Base-by-base conservation (phyloP, 2,797 vertebrate genomes). In the Lycodopsis pacificus region DNA sequence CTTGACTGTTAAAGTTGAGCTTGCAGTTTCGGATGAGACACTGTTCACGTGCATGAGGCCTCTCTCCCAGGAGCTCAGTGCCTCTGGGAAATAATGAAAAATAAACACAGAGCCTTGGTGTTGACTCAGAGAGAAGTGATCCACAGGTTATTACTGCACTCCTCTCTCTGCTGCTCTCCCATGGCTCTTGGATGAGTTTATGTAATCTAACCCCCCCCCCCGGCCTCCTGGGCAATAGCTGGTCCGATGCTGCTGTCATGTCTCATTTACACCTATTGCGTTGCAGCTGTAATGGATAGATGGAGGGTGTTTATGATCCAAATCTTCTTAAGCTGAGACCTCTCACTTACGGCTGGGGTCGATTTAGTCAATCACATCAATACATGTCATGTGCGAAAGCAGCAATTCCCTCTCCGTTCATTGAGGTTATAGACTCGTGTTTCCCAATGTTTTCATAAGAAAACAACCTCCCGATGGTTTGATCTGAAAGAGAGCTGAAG, bases 71-170 rank as follows among this genome's bases (percentile, higher is more conserved):
- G 86, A 89, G 89, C 88, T 88, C 76, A 62, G 86, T 69, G 83
- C 86, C 85, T 86, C 32, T 81, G 86, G 89, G 88, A 91, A 87
- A 87, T 91, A 89, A 90, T 93, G 91, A 93, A 93, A 93, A 91
- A 91, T 82, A 87, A 89, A 92, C 91, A 90, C 12, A 49, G 70
- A 81, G 81, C 58, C 89, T 90, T 81, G 72, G 91, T 91, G 91
- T 93, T 91, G 90, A 90, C 88, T 89, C 84, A 87, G 77, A 84
- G 85, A 87, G 88, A 88, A 87, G 84, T 82, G 90, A 92, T 92
- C 89, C 88, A 80, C 86, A 85, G 88, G 86, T 90, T 93, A 89
- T 91, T 88, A 84, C 83, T 79, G 69, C 76, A 54, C 88, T 85
- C 59, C 80, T 80, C 83, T 90, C 79, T 77, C 81, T 84, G 65